Evolutionary conservation across 2,797 vertebrate genomes (phyloP).

Genomic region (Sciaenops ocellatus): DNA sequence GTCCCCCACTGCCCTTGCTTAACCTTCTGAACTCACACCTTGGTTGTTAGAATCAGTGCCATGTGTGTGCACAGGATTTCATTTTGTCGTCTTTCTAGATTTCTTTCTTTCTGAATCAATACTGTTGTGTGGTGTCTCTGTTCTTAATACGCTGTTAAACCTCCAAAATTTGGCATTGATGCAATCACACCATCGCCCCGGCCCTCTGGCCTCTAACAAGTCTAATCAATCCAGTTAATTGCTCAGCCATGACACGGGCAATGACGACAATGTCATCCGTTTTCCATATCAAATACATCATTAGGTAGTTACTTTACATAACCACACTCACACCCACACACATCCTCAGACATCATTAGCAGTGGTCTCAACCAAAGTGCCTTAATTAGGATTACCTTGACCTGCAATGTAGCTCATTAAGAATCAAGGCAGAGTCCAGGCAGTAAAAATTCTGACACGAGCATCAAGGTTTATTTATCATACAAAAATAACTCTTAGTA

Average conservation of each 20-base stretch:
- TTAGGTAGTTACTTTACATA: conserved; percentile 71
- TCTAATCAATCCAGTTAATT: conserved; percentile 80
- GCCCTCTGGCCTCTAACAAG: conserved; percentile 62
- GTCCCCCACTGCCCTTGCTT: neutral
- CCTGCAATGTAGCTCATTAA: conserved; percentile 74
- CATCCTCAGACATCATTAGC: conserved; percentile 65
- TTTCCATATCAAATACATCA: conserved; percentile 79
- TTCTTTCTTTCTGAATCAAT: conserved; percentile 23
- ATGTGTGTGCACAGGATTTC: neutral
- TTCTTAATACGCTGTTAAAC: conserved; percentile 50
- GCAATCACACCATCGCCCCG: conserved; percentile 41
- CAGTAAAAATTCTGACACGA: conserved; percentile 26
- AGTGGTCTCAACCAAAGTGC: conserved; percentile 69
- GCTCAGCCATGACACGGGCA: conserved; percentile 60
- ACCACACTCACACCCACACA: conserved; percentile 14
- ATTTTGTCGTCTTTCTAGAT: conserved; percentile 24
- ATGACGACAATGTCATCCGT: conserved; percentile 68
- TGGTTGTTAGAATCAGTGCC: neutral
- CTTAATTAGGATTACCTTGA: conserved; percentile 79
- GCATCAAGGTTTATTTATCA: conserved; percentile 39
- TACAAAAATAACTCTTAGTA: conserved; percentile 45
- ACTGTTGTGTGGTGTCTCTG: conserved; percentile 1
- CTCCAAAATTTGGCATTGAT: conserved; percentile 55
- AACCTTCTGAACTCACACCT: conserved; percentile 16
- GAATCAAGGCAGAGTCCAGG: conserved; percentile 25